phyloP scores from a whole-genome alignment of 2,888 invertebrate species.

The Glyphotaelius pellucidus region DNA sequence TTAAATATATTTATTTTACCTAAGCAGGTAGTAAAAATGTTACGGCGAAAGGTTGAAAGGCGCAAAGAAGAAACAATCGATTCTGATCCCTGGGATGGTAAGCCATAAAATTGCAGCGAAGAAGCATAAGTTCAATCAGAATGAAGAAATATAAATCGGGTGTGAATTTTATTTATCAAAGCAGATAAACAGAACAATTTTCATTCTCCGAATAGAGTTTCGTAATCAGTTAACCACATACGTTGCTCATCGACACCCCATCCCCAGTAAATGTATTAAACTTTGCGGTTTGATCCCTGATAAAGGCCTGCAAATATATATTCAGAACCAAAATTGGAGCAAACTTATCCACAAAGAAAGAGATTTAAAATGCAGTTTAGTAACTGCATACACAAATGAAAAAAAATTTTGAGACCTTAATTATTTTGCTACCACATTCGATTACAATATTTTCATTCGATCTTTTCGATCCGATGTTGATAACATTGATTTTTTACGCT shows the following conservation, averaged over 20 bases:
- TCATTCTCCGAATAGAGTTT: neutral
- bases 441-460: no score
- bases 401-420: neutral
- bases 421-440: neutral
- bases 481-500: neutral
- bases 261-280: slow-evolving; percentile 2
- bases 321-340: neutral
- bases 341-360: neutral
- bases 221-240: slow-evolving; percentile 20
- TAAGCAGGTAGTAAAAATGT: neutral
- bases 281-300: slow-evolving; percentile 13
- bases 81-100: neutral
- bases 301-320: neutral
- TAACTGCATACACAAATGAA: neutral
- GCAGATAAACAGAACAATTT: neutral
- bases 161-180: neutral
- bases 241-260: slow-evolving; percentile 3
- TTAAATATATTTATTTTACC: no score
- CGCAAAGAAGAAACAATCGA: no score
- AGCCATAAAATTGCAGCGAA: neutral
- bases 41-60: neutral
- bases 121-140: neutral
- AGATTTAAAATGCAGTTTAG: neutral
- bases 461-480: neutral
- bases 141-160: neutral